phyloP scores from a whole-genome alignment of 2,113 vertebrate genomes.

The Corythornis vintsioides region DNA sequence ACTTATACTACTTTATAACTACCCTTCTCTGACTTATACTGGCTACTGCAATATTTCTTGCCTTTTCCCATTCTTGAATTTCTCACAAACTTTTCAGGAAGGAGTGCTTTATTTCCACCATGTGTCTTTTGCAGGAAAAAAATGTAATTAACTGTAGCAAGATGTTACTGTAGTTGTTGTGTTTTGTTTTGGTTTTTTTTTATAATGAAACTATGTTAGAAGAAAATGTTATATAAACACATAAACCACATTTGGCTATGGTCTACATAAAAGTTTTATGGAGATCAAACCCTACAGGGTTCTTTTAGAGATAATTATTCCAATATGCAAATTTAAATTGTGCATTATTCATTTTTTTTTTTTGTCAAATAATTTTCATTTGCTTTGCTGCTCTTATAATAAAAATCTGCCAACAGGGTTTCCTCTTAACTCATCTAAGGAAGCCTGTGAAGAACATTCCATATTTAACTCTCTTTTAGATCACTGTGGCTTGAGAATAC shows the following conservation, averaged over 20 bases:
- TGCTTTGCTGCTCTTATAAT: constrained; percentile 71
- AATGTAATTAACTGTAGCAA: constrained; percentile 50
- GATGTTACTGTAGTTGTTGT: constrained; percentile 41
- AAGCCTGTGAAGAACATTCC: constrained; percentile 75
- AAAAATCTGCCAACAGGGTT: constrained; percentile 75
- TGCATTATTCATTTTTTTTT: constrained; percentile 68
- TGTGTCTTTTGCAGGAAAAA: constrained; percentile 39
- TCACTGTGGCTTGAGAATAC: constrained; percentile 83
- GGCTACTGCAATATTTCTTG: not conserved
- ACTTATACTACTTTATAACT: constrained; percentile 41
- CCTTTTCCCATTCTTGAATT: constrained; percentile 24
- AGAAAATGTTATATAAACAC: constrained; percentile 67
- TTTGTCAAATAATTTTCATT: constrained; percentile 71
- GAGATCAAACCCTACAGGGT: constrained; percentile 26
- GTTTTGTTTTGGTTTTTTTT: constrained; percentile 62
- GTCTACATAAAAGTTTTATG: constrained; percentile 59
- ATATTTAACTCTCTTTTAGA: constrained; percentile 81
- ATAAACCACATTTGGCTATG: not conserved
- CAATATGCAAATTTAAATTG: constrained; percentile 59
- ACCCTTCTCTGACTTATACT: not conserved
- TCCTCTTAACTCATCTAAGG: constrained; percentile 70
- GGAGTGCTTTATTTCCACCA: not conserved
- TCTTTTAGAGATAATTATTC: constrained; percentile 62
- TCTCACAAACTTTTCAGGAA: constrained; percentile 50
- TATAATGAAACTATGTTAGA: constrained; percentile 65